A percentile compares a stretch with the other conserved stretches of the same genome.
phyloP scores from a whole-genome alignment of 2,888 invertebrate genomes.

The Silvanus unidentatus region DNA sequence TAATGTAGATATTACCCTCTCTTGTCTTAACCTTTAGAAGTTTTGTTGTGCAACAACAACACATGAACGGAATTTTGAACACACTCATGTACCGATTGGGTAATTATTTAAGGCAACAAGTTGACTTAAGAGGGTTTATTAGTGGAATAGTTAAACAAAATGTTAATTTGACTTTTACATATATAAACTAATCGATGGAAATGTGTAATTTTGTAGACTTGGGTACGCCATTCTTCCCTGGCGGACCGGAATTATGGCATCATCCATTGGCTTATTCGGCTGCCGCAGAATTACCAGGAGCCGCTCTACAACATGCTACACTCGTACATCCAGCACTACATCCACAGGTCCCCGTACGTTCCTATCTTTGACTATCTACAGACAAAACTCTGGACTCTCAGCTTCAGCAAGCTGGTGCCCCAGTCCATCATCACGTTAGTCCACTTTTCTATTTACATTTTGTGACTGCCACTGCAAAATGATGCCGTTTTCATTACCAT shows the following conservation, averaged over 20 bases:
- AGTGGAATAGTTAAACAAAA: no score
- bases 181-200: no score
- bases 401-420: constrained; percentile 50
- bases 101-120: no score
- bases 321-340: constrained; percentile 95
- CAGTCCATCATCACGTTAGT: constrained; percentile 55
- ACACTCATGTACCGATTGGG: no score
- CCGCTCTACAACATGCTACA: constrained; percentile 77
- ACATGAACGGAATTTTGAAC: no score
- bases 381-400: constrained; percentile 64
- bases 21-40: no score
- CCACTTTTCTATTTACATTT: constrained; percentile 21
- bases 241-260: constrained; percentile 91
- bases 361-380: constrained; percentile 96
- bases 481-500: no score
- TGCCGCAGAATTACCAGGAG: constrained; percentile 75
- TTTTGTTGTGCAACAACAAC: not conserved
- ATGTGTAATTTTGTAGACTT: constrained; percentile 63
- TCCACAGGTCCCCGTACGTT: constrained; percentile 95
- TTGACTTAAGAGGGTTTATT: no score
- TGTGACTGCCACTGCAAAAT: no score
- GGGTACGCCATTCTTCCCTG: constrained; percentile 93
- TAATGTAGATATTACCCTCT: no score
- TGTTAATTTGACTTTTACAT: no score
- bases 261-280: constrained; percentile 81